Percentiles rank a stretch among this genome's conserved stretches.
These are phyloP conservation scores for Verasper variegatus DNA, from an alignment of 2,113 vertebrate species.

Conservation along the genomic window DNA sequence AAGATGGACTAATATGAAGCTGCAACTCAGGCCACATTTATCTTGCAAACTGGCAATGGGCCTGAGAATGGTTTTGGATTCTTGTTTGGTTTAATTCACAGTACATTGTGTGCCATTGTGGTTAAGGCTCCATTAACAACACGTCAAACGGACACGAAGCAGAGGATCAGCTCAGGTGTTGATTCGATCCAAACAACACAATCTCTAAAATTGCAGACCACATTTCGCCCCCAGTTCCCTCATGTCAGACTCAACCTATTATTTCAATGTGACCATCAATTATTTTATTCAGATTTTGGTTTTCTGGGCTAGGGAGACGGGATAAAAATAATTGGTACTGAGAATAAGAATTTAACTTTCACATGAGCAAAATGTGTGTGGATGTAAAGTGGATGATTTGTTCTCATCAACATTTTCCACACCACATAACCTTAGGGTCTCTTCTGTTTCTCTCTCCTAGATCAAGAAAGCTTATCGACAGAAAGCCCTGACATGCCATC, in stretches of 20 bases:
- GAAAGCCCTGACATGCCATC: constrained; percentile 94
- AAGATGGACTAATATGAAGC: constrained; percentile 20
- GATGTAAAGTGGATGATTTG: constrained; percentile 25
- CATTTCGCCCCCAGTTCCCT: constrained; percentile 42
- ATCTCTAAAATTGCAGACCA: constrained; percentile 5
- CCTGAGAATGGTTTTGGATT: constrained; percentile 33
- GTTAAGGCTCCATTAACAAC: constrained; percentile 44
- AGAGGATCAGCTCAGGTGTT: constrained; percentile 55
- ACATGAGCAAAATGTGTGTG: constrained; percentile 18
- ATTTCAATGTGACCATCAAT: constrained; percentile 28
- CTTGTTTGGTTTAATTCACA: constrained; percentile 27
- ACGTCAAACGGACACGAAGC: constrained; percentile 54
- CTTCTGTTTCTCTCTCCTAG: constrained; percentile 71
- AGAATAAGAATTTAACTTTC: constrained; percentile 31
- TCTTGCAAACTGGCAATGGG: constrained; percentile 27
- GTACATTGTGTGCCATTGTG: constrained; percentile 2
- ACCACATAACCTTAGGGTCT: constrained; percentile 19
- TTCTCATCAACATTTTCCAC: constrained; percentile 35
- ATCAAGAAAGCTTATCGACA: constrained; percentile 96
- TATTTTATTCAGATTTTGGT: constrained; percentile 27
- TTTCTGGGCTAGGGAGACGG: constrained; percentile 25
- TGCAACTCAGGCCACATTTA: constrained; percentile 45
- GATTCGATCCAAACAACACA: constrained; percentile 55
- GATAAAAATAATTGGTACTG: constrained; percentile 30
- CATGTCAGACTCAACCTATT: constrained; percentile 34